These are phyloP conservation scores for Synanthedon vespiformis DNA, from an alignment of 2,888 invertebrate species.

Conservation along the genomic window DNA sequence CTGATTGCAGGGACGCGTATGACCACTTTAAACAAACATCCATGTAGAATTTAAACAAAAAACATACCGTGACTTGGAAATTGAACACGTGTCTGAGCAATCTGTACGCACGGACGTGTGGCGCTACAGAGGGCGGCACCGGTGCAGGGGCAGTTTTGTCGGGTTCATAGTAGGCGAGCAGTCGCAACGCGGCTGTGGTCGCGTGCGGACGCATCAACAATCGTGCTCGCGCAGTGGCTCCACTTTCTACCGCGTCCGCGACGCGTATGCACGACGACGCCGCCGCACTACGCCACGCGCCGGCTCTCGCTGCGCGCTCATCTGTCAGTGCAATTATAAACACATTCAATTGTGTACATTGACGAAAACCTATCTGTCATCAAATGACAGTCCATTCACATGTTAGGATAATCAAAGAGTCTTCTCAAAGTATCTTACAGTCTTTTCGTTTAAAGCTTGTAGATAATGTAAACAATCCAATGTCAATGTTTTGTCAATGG, in stretches of 20 bases:
- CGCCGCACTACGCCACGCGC: constrained; percentile 23
- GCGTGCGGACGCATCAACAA: constrained; percentile 38
- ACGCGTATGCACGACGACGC: constrained; percentile 13
- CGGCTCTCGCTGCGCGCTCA: constrained; percentile 43
- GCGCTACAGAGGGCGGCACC: constrained; percentile 11
- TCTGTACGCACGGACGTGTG: constrained; percentile 19
- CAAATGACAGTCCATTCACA: no score
- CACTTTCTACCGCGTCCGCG: constrained; percentile 14
- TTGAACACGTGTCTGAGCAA: constrained; percentile 49
- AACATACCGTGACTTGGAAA: constrained; percentile 33
- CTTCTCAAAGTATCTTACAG: no score
- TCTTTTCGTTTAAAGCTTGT: no score
- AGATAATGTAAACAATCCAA: no score
- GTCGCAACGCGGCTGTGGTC: constrained; percentile 22
- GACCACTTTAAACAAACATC: no score
- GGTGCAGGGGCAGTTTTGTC: neutral
- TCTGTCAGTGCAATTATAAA: constrained; percentile 18
- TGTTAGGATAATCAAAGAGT: no score
- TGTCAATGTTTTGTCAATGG: no score
- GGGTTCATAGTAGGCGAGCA: constrained; percentile 52
- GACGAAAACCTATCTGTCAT: neutral
- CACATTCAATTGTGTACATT: no score
- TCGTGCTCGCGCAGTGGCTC: constrained; percentile 16
- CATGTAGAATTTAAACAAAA: no score
- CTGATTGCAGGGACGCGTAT: no score